Evolutionary conservation across 2,797 vertebrate species (phyloP).

Genomic region (Rhinoraja longicauda): DNA sequence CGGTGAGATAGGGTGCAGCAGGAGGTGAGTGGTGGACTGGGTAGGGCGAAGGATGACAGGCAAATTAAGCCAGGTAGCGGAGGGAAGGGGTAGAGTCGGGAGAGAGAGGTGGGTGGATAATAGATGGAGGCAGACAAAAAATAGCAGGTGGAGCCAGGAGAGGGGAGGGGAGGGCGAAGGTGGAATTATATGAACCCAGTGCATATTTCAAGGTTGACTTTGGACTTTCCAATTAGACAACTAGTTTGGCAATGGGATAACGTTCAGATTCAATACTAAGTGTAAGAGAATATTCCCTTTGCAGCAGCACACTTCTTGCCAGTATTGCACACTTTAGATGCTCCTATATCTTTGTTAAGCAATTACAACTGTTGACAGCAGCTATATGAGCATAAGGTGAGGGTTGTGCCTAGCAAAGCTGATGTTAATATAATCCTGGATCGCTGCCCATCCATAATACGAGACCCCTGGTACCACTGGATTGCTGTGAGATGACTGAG

Average conservation of each 20-base stretch:
- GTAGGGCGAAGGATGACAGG: too few relatives aligned
- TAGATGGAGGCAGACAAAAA: too few relatives aligned
- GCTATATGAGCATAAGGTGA: neutral
- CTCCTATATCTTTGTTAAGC: neutral
- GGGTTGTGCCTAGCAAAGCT: neutral
- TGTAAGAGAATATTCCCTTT: neutral
- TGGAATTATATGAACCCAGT: neutral
- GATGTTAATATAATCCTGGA: slow-evolving; percentile 22
- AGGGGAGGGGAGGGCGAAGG: too few relatives aligned
- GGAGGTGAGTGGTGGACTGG: too few relatives aligned
- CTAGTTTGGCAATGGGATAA: neutral
- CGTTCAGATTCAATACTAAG: too few relatives aligned
- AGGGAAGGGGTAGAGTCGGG: too few relatives aligned
- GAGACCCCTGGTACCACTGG: slow-evolving; percentile 9
- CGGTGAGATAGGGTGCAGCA: too few relatives aligned
- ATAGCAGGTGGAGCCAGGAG: too few relatives aligned
- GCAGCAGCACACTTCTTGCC: neutral
- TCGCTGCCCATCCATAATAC: neutral
- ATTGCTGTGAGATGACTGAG: neutral
- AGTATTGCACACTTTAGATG: neutral
- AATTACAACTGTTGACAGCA: slow-evolving; percentile 4
- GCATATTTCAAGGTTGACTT: neutral
- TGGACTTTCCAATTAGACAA: neutral
- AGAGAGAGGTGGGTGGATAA: too few relatives aligned
- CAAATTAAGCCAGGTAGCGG: too few relatives aligned